These are phyloP conservation scores for Megalopta genalis DNA, from an alignment of 1,140 invertebrate genomes.

Conservation along the genomic window DNA sequence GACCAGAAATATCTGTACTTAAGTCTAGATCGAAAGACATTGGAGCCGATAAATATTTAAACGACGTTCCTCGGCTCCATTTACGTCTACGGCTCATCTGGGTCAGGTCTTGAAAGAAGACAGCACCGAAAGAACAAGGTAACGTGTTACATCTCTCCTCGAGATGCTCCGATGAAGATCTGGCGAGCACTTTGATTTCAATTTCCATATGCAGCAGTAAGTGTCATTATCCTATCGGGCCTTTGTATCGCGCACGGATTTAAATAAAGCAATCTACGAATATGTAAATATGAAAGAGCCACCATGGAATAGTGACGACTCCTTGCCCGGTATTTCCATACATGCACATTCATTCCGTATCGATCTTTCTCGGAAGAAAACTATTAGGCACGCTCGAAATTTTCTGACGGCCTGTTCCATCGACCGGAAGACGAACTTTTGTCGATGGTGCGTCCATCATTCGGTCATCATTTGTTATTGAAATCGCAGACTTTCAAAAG, in stretches of 20 bases:
- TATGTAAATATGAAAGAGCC: conserved; percentile 56
- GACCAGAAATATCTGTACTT: too few relatives aligned
- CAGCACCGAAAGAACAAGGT: not conserved
- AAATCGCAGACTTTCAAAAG: too few relatives aligned
- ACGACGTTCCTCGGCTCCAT: too few relatives aligned
- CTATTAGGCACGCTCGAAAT: not conserved
- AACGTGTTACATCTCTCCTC: conserved; percentile 13
- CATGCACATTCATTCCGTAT: conserved; percentile 41
- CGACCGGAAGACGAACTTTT: too few relatives aligned
- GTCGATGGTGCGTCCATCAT: too few relatives aligned
- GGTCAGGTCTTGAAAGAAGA: not conserved
- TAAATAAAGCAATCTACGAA: conserved; percentile 56
- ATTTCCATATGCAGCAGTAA: conserved; percentile 62
- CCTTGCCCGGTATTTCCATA: conserved; percentile 27
- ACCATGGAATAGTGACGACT: conserved; percentile 28
- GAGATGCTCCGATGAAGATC: conserved; percentile 23
- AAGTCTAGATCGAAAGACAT: too few relatives aligned
- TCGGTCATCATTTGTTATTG: too few relatives aligned
- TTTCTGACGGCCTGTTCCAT: not conserved
- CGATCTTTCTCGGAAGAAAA: conserved; percentile 19
- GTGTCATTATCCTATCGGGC: conserved; percentile 58
- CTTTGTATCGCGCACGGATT: conserved; percentile 55
- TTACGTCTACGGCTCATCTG: not conserved
- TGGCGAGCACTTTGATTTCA: conserved; percentile 43
- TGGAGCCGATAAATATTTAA: too few relatives aligned